Evolutionary conservation across 2,888 invertebrate species (phyloP).

Genomic region (Andrena minutula): DNA sequence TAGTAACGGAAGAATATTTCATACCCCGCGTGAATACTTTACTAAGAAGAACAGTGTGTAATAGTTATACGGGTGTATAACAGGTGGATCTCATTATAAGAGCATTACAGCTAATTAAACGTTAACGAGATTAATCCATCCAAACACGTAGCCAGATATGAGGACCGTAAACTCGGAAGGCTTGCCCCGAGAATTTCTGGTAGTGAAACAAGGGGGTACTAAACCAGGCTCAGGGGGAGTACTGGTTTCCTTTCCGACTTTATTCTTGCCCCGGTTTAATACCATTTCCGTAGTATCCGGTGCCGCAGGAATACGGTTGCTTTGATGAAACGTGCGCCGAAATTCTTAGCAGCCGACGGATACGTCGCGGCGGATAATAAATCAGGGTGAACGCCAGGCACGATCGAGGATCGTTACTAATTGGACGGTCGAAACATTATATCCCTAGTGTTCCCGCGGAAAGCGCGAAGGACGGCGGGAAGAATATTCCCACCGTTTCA

Average conservation of each 20-base stretch:
- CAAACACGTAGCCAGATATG: slow-evolving; percentile 22
- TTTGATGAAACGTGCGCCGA: slow-evolving; percentile 1
- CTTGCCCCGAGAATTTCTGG: slow-evolving; percentile 24
- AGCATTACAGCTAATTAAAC: slow-evolving; percentile 5
- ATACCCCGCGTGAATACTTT: not conserved
- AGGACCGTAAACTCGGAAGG: slow-evolving; percentile 45
- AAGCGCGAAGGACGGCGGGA: not conserved
- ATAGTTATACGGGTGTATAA: slow-evolving; percentile 11
- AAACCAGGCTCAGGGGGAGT: slow-evolving; percentile 22
- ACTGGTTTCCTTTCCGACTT: slow-evolving; percentile 5
- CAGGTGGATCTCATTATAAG: not conserved
- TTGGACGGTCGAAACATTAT: slow-evolving; percentile 13
- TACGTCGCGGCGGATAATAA: slow-evolving; percentile 8
- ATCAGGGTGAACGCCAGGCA: slow-evolving; percentile 10
- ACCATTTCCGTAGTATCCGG: slow-evolving; percentile 2
- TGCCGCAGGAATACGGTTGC: not conserved
- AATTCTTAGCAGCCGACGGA: slow-evolving; percentile 17
- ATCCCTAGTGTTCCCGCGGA: not conserved
- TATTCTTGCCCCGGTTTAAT: slow-evolving; percentile 36
- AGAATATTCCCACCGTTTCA: slow-evolving; percentile 17
- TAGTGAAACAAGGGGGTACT: slow-evolving; percentile 23
- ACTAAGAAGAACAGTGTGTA: not conserved
- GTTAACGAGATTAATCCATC: slow-evolving; percentile 53
- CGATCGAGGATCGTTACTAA: slow-evolving; percentile 34
- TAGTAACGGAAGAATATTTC: not conserved